Base-by-base conservation (phyloP, 2,888 invertebrate species). In the Electrophaes corylata region DNA sequence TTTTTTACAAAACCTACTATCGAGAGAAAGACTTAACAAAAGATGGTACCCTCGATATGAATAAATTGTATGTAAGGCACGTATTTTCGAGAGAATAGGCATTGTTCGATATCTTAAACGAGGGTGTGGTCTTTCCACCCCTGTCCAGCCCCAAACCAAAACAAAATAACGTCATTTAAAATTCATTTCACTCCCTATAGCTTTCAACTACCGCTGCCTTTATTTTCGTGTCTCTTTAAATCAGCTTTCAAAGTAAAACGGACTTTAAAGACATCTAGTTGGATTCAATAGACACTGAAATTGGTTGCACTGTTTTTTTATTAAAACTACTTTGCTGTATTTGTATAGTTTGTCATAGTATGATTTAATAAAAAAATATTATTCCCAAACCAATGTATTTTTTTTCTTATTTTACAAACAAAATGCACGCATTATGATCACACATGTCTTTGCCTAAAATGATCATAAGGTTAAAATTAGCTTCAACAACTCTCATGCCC, bases 91-190 rank as follows among this genome's bases (percentile, higher is more conserved):
- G 43, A 57, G 37, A 52, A 52, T 39, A 52, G 51, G 51, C 43
- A 57, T 57, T 57, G 57, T 52, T 57, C 41, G 31, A 23, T 52
- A 20, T 20, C 18, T 23, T 40, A 40, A 49, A 49, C 18, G 40
- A 40, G 49, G 49, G 48, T 50, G 56, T 44, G 37, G 41, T 18
- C 0, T 41, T 14, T 16, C n/a, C 26, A 43, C 48, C 57, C 51
- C 33, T 19, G 31, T 29, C 46, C 47, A 37, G 19, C 26, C 57
- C 37, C 43, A 35, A 57, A 47, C 49, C 66, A 70, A 64, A 72
- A 69, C 71, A 45, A 51, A 51, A 57, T 76, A 79, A 72, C 64
- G 54, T 67, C 70, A 74, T 82, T 79, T 74, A 78, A 81, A 78
- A 78, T 80, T 82, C 76, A 81, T 81, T 75, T 62, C 60, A 20